phyloP scores from a whole-genome alignment of 2,797 vertebrate species.

The Girardinus metallicus region DNA sequence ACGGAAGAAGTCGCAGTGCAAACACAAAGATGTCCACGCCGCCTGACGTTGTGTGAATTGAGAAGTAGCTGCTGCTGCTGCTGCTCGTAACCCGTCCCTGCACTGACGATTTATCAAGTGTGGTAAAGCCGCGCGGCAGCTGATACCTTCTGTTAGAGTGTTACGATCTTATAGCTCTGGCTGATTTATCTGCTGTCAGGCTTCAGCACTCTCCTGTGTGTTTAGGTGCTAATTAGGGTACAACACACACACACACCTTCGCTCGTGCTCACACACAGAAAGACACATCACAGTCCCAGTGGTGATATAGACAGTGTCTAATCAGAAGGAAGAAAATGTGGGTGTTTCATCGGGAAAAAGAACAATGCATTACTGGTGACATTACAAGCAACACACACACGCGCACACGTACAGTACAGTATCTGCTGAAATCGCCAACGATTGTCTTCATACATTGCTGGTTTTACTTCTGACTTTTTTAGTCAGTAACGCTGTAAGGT shows the following conservation, averaged over 20 bases:
- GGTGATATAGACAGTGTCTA: constrained; percentile 72
- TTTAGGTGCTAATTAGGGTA: constrained; percentile 81
- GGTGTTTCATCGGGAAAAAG: constrained; percentile 69
- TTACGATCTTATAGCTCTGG: constrained; percentile 68
- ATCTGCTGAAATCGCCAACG: constrained; percentile 13
- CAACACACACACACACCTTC: constrained; percentile 46
- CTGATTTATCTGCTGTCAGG: constrained; percentile 81
- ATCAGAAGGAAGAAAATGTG: constrained; percentile 74
- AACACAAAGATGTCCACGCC: constrained; percentile 56
- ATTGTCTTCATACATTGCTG: constrained; percentile 24
- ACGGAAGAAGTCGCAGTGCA: constrained; percentile 67
- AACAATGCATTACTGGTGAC: constrained; percentile 77
- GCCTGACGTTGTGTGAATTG: constrained; percentile 36
- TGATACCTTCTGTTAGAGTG: constrained; percentile 64
- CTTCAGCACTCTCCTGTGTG: constrained; percentile 76
- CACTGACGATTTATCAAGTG: constrained; percentile 71
- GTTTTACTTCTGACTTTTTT: constrained; percentile 38
- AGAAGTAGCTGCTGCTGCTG: constrained; percentile 45
- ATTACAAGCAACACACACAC: constrained; percentile 61
- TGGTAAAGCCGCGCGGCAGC: constrained; percentile 60
- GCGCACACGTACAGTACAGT: constrained; percentile 1
- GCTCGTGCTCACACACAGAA: constrained; percentile 23
- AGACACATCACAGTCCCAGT: constrained; percentile 40
- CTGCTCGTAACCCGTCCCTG: constrained; percentile 27
- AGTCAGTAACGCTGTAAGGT: background rate